These are phyloP conservation scores for Podarcis siculus DNA, from an alignment of 2,797 vertebrate genomes.

Conservation along the genomic window DNA sequence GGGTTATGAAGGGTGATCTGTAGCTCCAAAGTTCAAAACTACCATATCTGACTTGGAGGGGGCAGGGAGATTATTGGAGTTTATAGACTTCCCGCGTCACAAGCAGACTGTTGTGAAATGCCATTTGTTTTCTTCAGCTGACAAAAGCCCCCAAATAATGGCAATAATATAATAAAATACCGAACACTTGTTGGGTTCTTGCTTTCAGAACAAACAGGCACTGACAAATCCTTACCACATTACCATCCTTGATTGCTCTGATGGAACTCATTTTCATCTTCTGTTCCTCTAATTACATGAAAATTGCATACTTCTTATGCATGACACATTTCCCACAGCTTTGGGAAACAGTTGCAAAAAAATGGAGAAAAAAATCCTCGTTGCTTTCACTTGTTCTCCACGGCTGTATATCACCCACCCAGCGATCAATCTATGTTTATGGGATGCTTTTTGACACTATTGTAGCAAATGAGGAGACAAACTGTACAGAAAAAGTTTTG, in stretches of 20 bases:
- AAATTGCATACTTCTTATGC: constrained; percentile 84
- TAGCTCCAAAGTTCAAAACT: background rate
- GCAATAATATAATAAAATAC: constrained; percentile 73
- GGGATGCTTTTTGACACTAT: constrained; percentile 68
- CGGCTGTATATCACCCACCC: constrained; percentile 71
- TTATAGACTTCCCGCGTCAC: constrained; percentile 32
- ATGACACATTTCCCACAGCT: constrained; percentile 80
- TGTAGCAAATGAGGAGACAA: constrained; percentile 71
- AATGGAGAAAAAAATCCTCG: constrained; percentile 56
- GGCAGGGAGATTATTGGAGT: constrained; percentile 16
- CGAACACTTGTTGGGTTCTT: constrained; percentile 74
- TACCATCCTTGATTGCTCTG: constrained; percentile 84
- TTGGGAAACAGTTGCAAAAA: constrained; percentile 79
- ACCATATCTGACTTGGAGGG: background rate
- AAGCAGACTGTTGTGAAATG: constrained; percentile 42
- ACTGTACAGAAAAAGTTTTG: constrained; percentile 56
- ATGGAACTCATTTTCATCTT: constrained; percentile 84
- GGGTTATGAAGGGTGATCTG: background rate
- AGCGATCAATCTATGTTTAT: constrained; percentile 73
- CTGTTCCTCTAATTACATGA: constrained; percentile 83
- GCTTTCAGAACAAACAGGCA: constrained; percentile 79
- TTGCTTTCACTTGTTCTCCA: constrained; percentile 68
- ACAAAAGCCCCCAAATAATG: constrained; percentile 29
- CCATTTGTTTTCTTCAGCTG: constrained; percentile 38
- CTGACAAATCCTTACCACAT: constrained; percentile 80